phyloP scores from a whole-genome alignment of 2,888 invertebrate genomes.

The Polyploca ridens region DNA sequence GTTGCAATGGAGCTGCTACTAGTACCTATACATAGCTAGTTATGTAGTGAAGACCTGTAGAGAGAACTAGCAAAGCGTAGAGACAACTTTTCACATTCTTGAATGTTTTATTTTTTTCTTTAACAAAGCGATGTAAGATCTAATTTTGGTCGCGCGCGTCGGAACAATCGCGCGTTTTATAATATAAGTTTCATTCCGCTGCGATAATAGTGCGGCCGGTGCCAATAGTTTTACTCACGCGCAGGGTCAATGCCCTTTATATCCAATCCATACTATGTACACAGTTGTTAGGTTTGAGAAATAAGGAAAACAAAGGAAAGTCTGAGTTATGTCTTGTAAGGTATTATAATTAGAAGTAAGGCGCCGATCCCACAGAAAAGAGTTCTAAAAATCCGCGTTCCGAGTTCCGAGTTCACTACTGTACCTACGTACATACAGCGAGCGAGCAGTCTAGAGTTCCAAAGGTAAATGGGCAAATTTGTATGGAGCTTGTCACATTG shows the following conservation, averaged over 20 bases:
- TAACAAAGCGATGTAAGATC: neutral
- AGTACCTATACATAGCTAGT: too few relatives aligned
- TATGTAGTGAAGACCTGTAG: too few relatives aligned
- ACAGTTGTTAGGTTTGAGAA: constrained; percentile 2
- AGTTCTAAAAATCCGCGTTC: too few relatives aligned
- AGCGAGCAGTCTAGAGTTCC: too few relatives aligned
- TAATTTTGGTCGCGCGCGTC: neutral
- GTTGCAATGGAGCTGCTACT: too few relatives aligned
- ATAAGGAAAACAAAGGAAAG: constrained; percentile 5
- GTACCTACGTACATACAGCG: too few relatives aligned
- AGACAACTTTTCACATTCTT: neutral
- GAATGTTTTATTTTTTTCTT: neutral
- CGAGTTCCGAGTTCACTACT: too few relatives aligned
- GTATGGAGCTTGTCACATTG: too few relatives aligned
- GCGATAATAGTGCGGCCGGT: neutral
- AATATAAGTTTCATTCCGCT: neutral
- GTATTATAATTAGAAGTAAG: neutral
- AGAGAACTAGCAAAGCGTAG: too few relatives aligned
- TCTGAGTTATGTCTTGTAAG: neutral
- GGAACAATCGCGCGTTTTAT: constrained; percentile 1
- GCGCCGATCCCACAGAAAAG: too few relatives aligned
- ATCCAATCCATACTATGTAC: neutral
- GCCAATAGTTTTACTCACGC: constrained; percentile 1
- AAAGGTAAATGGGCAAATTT: too few relatives aligned
- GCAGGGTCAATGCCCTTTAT: neutral